Conservation (phyloP, 2,113 vertebrate genomes). For the Bos javanicus region DNA sequence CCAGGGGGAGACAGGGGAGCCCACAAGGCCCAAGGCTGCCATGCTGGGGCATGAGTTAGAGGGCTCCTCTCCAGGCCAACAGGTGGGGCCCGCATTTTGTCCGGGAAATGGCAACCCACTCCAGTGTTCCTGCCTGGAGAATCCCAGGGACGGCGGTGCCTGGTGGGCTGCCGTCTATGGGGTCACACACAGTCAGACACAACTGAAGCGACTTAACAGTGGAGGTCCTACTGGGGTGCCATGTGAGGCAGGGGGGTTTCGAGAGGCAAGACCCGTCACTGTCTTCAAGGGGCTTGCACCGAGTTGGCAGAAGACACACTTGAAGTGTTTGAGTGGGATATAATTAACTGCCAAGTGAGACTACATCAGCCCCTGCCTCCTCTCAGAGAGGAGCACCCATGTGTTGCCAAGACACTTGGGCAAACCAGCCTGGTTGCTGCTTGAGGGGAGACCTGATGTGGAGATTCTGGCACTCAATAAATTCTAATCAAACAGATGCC, state of each 20-base stretch:
- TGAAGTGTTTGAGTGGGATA: neutral
- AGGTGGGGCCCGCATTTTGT: neutral
- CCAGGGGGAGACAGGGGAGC: neutral
- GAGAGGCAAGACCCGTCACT: neutral
- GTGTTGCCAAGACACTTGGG: neutral
- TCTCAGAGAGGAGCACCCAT: neutral
- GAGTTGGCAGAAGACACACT: neutral
- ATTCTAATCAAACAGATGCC: neutral
- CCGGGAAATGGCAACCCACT: too few species aligned
- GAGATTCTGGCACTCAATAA: neutral
- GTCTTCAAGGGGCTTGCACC: neutral
- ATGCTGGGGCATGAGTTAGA: fast-evolving
- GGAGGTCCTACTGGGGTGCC: neutral
- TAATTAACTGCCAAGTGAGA: conserved; percentile 4
- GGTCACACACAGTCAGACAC: too few species aligned
- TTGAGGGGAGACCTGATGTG: neutral
- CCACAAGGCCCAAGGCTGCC: neutral
- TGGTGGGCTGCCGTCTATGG: too few species aligned
- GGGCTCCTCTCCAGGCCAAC: neutral
- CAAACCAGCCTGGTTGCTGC: neutral
- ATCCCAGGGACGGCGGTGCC: too few species aligned
- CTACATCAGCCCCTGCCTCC: neutral
- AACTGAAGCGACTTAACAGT: too few species aligned
- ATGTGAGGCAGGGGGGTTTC: neutral
- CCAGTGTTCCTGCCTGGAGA: too few species aligned